phyloP scores from a whole-genome alignment of 2,113 vertebrate genomes.

The Tichodroma muraria region DNA sequence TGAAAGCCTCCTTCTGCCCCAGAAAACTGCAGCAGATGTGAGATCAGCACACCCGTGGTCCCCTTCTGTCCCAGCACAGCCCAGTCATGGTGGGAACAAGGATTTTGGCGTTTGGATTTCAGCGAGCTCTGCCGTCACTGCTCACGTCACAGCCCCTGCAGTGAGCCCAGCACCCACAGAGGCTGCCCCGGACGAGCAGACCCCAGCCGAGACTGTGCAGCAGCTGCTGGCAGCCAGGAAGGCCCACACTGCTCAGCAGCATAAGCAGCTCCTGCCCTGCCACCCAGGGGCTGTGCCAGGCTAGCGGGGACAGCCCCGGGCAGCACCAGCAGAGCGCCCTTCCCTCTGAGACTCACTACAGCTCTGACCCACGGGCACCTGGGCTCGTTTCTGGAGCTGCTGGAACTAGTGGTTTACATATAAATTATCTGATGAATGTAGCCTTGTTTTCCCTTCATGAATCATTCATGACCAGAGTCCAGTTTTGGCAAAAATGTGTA shows the following conservation, averaged over 20 bases:
- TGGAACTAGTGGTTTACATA: slow-evolving; percentile 21
- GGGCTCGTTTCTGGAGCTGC: neutral
- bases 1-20: neutral
- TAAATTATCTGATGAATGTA: slow-evolving; percentile 49
- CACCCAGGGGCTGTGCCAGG: neutral
- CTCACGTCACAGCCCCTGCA: neutral
- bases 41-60: neutral
- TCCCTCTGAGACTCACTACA: neutral
- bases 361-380: neutral
- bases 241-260: neutral
- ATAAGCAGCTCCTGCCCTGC: accelerated
- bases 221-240: neutral
- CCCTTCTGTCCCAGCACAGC: neutral
- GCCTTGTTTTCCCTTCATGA: slow-evolving; percentile 31
- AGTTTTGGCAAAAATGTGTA: neutral
- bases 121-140: accelerated
- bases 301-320: neutral
- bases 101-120: neutral
- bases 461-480: slow-evolving; percentile 25
- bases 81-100: neutral
- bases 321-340: neutral
- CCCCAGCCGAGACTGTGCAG: neutral
- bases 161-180: neutral
- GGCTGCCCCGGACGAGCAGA: neutral
- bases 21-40: neutral